Base-by-base conservation (phyloP, 2,113 vertebrate species). In the Barbus barbus region DNA sequence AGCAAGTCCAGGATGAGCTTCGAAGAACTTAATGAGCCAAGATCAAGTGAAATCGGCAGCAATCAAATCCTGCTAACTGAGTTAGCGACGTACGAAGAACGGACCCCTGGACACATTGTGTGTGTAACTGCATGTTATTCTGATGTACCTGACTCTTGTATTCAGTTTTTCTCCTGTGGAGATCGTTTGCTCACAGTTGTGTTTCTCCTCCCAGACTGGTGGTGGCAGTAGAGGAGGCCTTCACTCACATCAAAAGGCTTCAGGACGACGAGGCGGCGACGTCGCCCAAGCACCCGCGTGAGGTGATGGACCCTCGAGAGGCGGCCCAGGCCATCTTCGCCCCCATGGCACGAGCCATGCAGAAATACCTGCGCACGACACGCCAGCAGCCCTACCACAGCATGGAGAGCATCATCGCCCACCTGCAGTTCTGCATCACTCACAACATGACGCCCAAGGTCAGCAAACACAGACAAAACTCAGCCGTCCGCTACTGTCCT, bases 361-460 rank as follows among this genome's bases (percentile, higher is more conserved):
- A 99, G 94, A 99, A 99, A 61, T 99, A 97, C 92, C 94, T 99
- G 73, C 92, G 97, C 0, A 97, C 97, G 84, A 99, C 97, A 5
- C 94, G 97, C 63, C 98, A 99, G 92, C 97, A 99, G 93, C 97
- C 96, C 12, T 98, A 95, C 92, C 98, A 99, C 94, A 97, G 96
- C 90, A 99, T 99, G 98, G 98, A 99, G 95, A 98, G 97, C 95
- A 99, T 99, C 92, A 94, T 99, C 71, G 95, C 97, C 31, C 98
- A 99, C 92, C 94, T 99, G 4, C 97, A 98, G 90, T 99, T 99
- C 94, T 99, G 98, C 93, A 98, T 99, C 94, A 98, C 97, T 0
- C 97, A 99, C 1, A 98, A 98, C 94, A 99, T 99, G 97, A 97
- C 97, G 0, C 97, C 98, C 85, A 98, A 98, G 96, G 97, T 97